phyloP scores from a whole-genome alignment of 1,140 invertebrate species.

The Orius insidiosus region DNA sequence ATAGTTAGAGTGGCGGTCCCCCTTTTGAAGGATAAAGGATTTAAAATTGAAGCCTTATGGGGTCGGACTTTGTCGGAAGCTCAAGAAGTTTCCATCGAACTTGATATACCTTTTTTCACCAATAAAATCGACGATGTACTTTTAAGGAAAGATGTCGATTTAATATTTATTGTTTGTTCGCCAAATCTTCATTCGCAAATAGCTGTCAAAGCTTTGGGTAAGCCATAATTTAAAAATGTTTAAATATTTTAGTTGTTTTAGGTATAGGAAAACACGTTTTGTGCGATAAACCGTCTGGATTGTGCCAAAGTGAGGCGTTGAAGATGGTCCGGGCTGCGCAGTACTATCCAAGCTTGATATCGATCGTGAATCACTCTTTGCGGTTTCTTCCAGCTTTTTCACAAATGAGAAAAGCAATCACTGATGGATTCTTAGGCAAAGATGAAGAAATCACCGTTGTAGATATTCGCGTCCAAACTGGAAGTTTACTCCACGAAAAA shows the following conservation, averaged over 20 bases:
- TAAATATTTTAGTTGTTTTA: no score
- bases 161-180: constrained; percentile 86
- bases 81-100: constrained; percentile 53
- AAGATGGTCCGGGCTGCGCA: constrained; percentile 85
- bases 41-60: constrained; percentile 84
- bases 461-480: constrained; percentile 77
- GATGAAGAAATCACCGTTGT: constrained; percentile 56
- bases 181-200: constrained; percentile 91
- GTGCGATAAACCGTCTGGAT: constrained; percentile 80
- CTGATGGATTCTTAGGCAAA: constrained; percentile 42
- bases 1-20: constrained; percentile 80
- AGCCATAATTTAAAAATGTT: no score
- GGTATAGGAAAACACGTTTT: constrained; percentile 93
- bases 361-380: constrained; percentile 80
- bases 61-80: constrained; percentile 68
- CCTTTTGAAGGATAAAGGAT: constrained; percentile 74
- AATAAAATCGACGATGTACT: constrained; percentile 89
- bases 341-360: constrained; percentile 89
- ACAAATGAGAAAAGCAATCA: constrained; percentile 53
- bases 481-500: constrained; percentile 45
- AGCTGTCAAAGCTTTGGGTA: constrained; percentile 76
- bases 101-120: constrained; percentile 78
- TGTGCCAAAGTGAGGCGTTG: constrained; percentile 72
- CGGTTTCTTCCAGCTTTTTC: constrained; percentile 80
- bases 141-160: constrained; percentile 78